Evolutionary conservation across 1,140 invertebrate genomes (phyloP).

Genomic region (Drosophila orena): DNA sequence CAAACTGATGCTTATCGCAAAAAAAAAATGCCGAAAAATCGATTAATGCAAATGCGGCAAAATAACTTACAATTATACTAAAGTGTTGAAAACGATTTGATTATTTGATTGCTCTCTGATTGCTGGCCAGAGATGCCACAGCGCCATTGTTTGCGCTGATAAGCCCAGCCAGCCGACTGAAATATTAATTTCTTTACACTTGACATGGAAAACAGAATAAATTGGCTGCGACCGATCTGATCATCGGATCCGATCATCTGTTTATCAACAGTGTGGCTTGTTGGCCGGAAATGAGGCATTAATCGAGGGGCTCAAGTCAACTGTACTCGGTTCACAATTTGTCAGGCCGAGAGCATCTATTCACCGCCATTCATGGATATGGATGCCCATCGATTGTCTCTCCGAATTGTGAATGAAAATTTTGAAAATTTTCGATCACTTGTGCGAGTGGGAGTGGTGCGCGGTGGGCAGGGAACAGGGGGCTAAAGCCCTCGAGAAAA

Average conservation of each 20-base stretch:
- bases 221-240: constrained; percentile 32
- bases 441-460: not conserved
- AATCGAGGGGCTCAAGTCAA: constrained; percentile 55
- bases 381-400: constrained; percentile 47
- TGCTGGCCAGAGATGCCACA: constrained; percentile 20
- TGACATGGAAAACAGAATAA: constrained; percentile 43
- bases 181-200: constrained; percentile 80
- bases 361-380: constrained; percentile 38
- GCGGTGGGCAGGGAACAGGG: not conserved
- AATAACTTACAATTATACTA: constrained; percentile 80
- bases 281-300: constrained; percentile 68
- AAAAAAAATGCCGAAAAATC: constrained; percentile 55
- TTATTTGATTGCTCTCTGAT: constrained; percentile 53
- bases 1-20: constrained; percentile 63
- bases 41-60: constrained; percentile 75
- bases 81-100: constrained; percentile 79
- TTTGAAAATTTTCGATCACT: constrained; percentile 46
- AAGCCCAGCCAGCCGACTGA: constrained; percentile 23
- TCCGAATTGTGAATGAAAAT: constrained; percentile 71
- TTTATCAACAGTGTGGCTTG: constrained; percentile 8
- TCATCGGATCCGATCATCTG: too few species aligned
- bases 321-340: constrained; percentile 61
- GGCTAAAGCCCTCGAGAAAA: constrained; percentile 30
- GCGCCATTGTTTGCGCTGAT: constrained; percentile 14
- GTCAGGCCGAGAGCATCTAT: constrained; percentile 57